Evolutionary conservation across 2,113 vertebrate genomes (phyloP).

Genomic region (Pomatorhinus ruficollis): DNA sequence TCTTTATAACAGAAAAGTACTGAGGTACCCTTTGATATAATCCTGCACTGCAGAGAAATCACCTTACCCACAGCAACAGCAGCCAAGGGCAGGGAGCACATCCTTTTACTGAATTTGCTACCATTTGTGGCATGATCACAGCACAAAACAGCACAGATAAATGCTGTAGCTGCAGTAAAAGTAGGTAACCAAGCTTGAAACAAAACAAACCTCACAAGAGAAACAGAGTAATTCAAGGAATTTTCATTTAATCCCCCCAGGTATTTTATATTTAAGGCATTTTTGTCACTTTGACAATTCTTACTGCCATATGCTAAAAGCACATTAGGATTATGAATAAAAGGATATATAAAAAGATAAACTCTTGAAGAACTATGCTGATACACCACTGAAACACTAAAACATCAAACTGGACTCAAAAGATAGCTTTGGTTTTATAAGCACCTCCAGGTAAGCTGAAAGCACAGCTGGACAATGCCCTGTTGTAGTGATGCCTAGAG

Average conservation of each 20-base stretch:
- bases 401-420: neutral
- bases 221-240: neutral
- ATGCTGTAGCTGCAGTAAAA: neutral
- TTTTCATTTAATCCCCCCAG: neutral
- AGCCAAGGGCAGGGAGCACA: neutral
- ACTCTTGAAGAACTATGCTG: neutral
- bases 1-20: neutral
- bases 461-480: neutral
- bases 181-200: neutral
- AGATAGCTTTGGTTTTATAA: neutral
- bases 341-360: neutral
- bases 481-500: neutral
- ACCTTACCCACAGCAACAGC: neutral
- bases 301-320: neutral
- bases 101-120: neutral
- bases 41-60: neutral
- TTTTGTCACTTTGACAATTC: neutral
- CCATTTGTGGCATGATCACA: neutral
- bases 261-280: neutral
- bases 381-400: neutral
- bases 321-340: neutral
- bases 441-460: neutral
- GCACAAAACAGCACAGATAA: neutral
- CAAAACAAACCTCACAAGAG: neutral
- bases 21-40: neutral